phyloP scores from a whole-genome alignment of 2,888 invertebrate genomes.

The Dasypogon diadema region DNA sequence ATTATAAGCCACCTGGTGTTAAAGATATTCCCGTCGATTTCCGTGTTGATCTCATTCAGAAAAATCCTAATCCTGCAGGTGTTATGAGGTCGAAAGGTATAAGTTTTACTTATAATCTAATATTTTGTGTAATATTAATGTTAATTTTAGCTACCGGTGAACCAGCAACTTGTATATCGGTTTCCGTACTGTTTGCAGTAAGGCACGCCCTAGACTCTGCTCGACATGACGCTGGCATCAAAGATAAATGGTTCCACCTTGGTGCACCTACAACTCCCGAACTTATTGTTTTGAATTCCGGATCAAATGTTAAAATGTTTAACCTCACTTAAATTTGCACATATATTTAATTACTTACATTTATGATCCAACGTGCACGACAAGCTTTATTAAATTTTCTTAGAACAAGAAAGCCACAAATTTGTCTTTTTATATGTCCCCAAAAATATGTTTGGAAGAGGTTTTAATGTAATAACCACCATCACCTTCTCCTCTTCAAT shows the following conservation, averaged over 20 bases:
- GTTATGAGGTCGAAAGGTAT: slow-evolving; percentile 78
- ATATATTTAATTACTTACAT: too few relatives aligned
- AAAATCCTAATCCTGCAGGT: slow-evolving; percentile 74
- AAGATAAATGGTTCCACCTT: slow-evolving; percentile 72
- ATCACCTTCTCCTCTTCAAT: too few relatives aligned
- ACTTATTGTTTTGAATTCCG: slow-evolving; percentile 48
- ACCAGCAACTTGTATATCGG: slow-evolving; percentile 70
- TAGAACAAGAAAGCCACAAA: too few relatives aligned
- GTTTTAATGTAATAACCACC: too few relatives aligned
- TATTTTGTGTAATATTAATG: neutral
- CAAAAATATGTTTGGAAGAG: too few relatives aligned
- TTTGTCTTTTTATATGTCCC: too few relatives aligned
- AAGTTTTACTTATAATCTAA: neutral
- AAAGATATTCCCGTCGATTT: slow-evolving; percentile 80
- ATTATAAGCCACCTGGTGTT: slow-evolving; percentile 77
- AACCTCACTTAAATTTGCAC: neutral
- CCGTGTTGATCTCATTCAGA: slow-evolving; percentile 74
- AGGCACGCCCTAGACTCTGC: slow-evolving; percentile 75
- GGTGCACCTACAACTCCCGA: slow-evolving; percentile 63
- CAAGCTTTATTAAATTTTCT: too few relatives aligned
- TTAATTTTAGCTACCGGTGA: slow-evolving; percentile 70
- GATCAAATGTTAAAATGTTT: slow-evolving; percentile 25
- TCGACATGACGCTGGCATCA: slow-evolving; percentile 73
- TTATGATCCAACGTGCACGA: too few relatives aligned
- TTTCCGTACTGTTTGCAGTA: slow-evolving; percentile 72